A percentile compares a stretch with the other conserved stretches of the same genome.
Evolutionary conservation across 2,888 invertebrate species (phyloP).

Genomic region (Drosophila affinis): DNA sequence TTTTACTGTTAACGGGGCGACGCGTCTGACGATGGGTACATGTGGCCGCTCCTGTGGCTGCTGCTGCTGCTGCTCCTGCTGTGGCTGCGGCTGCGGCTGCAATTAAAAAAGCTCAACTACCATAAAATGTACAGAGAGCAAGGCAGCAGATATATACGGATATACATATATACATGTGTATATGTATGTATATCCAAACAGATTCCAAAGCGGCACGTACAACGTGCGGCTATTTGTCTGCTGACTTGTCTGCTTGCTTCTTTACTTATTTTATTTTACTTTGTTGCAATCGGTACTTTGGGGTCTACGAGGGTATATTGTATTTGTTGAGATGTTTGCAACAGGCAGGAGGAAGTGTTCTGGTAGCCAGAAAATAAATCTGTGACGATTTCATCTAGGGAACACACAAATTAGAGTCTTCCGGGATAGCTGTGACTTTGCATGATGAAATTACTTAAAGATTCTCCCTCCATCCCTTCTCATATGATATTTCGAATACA

Average conservation of each 20-base stretch:
- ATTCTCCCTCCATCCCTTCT: no score
- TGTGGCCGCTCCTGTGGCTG: conserved; percentile 72
- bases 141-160: conserved; percentile 7
- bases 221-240: conserved; percentile 78
- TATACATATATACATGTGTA: neutral
- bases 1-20: conserved; percentile 72
- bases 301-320: neutral
- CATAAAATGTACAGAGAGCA: conserved; percentile 48
- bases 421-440: no score
- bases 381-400: no score
- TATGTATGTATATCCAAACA: conserved; percentile 41
- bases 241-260: conserved; percentile 67
- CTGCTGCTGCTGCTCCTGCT: conserved; percentile 73
- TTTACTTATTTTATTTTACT: conserved; percentile 32
- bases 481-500: no score
- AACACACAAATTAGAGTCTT: no score
- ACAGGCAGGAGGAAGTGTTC: neutral
- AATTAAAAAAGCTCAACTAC: conserved; percentile 76
- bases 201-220: conserved; percentile 66
- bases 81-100: conserved; percentile 49
- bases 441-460: no score
- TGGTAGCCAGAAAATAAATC: no score
- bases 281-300: conserved; percentile 3
- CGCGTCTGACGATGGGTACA: neutral
- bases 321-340: neutral